These are phyloP conservation scores for Cliona cf. orientalis DNA, from an alignment of 37 sponge, comb jelly and placozoan genomes.

Conservation along the genomic window DNA sequence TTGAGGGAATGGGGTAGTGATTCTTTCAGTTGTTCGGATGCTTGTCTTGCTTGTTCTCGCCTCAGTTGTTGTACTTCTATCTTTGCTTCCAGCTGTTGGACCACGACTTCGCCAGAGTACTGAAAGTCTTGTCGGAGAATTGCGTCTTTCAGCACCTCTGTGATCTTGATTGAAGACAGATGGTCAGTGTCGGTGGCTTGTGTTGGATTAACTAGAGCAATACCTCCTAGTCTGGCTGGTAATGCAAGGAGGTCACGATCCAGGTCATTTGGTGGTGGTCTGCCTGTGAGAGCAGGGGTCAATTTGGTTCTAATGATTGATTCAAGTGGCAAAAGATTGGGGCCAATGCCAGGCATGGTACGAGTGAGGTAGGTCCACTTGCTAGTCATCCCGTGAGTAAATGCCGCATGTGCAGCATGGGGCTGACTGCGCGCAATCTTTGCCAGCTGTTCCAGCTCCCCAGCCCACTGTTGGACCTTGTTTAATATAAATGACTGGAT, in stretches of 20 bases:
- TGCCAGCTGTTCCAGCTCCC: conserved; percentile 10
- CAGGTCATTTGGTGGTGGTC: conserved; percentile 25
- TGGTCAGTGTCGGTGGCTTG: conserved; percentile 1
- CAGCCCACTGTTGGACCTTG: no score
- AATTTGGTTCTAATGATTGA: background rate
- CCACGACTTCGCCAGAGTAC: no score
- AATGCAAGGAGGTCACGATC: conserved; percentile 17
- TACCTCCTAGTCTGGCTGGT: conserved; percentile 46
- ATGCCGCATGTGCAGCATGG: conserved; percentile 32
- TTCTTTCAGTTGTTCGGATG: no score
- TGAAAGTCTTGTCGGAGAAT: background rate
- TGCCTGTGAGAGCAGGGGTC: conserved; percentile 26
- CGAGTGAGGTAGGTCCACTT: conserved; percentile 45
- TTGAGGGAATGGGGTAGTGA: no score
- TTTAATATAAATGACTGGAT: no score
- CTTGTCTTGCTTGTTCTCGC: no score
- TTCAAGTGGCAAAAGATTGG: conserved; percentile 17
- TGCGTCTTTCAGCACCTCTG: background rate
- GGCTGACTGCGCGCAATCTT: conserved; percentile 40
- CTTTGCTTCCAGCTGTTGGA: no score
- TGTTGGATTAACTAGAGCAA: conserved; percentile 29
- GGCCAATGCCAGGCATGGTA: conserved; percentile 17
- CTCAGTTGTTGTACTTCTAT: background rate
- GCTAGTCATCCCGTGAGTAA: conserved; percentile 30
- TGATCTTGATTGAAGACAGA: conserved; percentile 1